Conservation (phyloP, 2,113 vertebrate genomes). For the Urocolius indicus region DNA sequence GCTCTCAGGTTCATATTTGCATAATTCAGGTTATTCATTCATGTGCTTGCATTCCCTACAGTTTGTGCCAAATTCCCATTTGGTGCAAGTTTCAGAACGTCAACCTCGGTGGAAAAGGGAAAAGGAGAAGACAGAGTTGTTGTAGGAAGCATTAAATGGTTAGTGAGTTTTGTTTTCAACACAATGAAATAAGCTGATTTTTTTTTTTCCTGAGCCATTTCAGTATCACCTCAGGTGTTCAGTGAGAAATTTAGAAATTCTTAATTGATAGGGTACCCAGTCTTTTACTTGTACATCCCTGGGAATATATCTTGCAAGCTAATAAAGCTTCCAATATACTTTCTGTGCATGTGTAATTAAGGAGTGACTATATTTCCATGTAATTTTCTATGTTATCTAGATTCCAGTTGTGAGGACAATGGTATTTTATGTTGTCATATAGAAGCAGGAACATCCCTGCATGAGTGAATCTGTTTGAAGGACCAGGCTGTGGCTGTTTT, state of each 20-base stretch:
- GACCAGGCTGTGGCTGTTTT: slow-evolving; percentile 12
- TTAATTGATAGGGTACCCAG: background rate
- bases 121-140: background rate
- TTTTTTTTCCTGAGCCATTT: background rate
- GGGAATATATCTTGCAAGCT: background rate
- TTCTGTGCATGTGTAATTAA: background rate
- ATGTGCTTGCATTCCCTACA: background rate
- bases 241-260: background rate
- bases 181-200: background rate
- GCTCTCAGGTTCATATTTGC: background rate
- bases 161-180: background rate
- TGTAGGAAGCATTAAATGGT: background rate
- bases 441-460: background rate
- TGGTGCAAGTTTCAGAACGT: background rate
- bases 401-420: background rate
- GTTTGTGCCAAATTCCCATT: background rate
- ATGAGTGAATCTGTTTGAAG: background rate
- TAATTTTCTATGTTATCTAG: background rate
- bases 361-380: background rate
- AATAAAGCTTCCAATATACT: background rate
- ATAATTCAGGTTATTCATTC: slow-evolving; percentile 25
- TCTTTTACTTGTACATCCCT: background rate
- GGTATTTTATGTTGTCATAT: background rate
- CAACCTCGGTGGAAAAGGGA: background rate
- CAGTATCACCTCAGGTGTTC: background rate